A percentile compares a stretch with the other conserved stretches of the same genome.
Conservation (phyloP, 2,113 vertebrate species). For the Tetrao urogallus region DNA sequence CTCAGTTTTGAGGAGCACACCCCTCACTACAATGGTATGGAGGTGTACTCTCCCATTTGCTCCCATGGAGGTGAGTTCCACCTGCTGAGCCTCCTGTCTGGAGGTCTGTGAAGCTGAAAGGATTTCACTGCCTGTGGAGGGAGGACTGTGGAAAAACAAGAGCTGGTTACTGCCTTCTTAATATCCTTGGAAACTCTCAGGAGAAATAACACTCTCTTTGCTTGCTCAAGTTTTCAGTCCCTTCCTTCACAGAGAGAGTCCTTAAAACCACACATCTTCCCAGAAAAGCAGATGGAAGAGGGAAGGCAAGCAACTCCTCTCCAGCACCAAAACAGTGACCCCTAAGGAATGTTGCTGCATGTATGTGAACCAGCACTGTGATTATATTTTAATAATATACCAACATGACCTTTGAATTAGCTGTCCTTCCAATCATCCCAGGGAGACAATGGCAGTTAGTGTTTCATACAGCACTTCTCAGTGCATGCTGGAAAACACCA, state of each 20-base stretch:
- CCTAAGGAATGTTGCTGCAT: background rate
- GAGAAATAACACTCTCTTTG: background rate
- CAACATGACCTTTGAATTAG: background rate
- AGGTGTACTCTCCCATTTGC: no score
- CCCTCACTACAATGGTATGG: background rate
- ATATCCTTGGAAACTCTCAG: background rate
- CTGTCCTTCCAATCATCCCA: background rate
- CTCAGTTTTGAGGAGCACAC: accelerated
- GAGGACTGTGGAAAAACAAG: background rate
- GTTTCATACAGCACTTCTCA: background rate
- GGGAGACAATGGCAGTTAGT: background rate
- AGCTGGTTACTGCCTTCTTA: background rate
- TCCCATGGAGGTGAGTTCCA: background rate
- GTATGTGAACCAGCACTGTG: background rate
- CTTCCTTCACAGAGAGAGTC: background rate
- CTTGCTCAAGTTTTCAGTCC: background rate
- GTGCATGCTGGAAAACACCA: background rate
- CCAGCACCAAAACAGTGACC: conserved; percentile 20
- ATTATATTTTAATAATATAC: conserved; percentile 35
- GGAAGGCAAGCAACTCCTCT: background rate
- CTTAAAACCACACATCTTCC: background rate
- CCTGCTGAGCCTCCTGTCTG: background rate
- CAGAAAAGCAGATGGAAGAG: background rate
- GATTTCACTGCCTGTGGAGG: background rate
- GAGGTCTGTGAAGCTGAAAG: background rate